Evolutionary conservation across 2,888 invertebrate genomes (phyloP).

Genomic region (Camponotus fellah): DNA sequence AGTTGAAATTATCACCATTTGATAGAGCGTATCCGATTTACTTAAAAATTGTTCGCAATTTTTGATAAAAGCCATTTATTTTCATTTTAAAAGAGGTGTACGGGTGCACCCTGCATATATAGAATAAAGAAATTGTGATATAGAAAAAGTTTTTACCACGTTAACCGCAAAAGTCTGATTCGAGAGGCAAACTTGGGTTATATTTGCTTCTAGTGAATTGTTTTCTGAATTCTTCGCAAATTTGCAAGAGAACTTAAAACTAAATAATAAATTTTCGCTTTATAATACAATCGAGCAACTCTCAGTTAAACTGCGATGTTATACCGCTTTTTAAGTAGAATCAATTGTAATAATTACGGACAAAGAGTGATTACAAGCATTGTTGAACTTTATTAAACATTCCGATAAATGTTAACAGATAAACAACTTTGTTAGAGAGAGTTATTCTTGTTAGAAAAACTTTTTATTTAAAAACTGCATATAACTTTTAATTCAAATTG

Average conservation of each 20-base stretch:
- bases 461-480: neutral
- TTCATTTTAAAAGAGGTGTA: too few species aligned
- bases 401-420: neutral
- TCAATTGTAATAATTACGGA: neutral
- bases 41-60: too few species aligned
- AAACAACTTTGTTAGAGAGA: neutral
- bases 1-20: too few species aligned
- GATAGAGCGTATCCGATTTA: too few species aligned
- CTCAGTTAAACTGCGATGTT: neutral
- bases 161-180: neutral
- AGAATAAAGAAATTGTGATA: constrained; percentile 3
- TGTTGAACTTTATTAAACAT: neutral
- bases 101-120: too few species aligned
- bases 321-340: neutral
- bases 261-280: neutral
- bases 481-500: neutral
- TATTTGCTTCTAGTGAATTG: neutral
- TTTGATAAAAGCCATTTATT: too few species aligned
- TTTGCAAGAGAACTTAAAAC: constrained; percentile 7
- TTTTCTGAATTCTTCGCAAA: neutral
- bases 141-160: neutral
- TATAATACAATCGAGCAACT: neutral
- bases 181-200: neutral
- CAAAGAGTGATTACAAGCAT: neutral
- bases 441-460: neutral